Conservation (phyloP, 2,888 invertebrate species). For the Myopa testacea region DNA sequence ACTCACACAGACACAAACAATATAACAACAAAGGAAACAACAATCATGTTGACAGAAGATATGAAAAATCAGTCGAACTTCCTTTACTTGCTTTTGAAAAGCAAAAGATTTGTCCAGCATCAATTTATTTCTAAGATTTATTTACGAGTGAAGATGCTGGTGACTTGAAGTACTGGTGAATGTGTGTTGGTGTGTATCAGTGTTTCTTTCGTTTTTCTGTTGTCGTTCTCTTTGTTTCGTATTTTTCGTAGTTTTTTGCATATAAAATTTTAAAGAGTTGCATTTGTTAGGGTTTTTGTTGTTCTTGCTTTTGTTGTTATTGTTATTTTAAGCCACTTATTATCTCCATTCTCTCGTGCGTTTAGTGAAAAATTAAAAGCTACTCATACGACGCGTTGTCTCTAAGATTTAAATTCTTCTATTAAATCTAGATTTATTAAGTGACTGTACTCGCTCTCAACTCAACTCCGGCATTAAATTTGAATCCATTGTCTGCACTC, state of each 20-base stretch:
- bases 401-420: no score
- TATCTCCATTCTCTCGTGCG: no score
- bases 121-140: background rate
- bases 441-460: no score
- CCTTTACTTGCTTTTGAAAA: background rate
- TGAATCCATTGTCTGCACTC: no score
- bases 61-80: background rate
- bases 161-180: background rate
- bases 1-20: background rate
- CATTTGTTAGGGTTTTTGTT: background rate
- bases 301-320: background rate
- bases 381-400: no score
- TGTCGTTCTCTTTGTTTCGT: background rate
- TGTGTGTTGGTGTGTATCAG: background rate
- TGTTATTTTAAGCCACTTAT: background rate
- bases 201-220: background rate
- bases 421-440: no score
- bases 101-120: background rate
- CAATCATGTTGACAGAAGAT: no score
- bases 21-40: background rate
- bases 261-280: no score
- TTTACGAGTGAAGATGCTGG: background rate
- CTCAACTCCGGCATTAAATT: no score
- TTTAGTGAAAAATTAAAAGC: no score
- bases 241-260: background rate